These are phyloP conservation scores for Urosaurus nigricauda DNA, from an alignment of 2,797 vertebrate genomes.

Conservation along the genomic window DNA sequence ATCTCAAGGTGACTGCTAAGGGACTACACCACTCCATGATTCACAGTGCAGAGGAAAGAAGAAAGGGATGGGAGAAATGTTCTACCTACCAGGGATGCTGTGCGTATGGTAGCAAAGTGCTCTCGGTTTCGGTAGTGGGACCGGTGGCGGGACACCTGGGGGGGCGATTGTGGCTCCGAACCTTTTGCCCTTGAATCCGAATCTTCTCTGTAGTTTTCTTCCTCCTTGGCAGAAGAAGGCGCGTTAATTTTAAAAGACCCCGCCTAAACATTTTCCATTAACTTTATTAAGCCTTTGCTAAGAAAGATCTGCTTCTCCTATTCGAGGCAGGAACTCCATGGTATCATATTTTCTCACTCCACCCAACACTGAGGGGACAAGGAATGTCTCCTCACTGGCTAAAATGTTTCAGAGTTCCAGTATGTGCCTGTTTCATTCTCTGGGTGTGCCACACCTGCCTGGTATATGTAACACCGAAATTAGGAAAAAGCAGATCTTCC, in stretches of 20 bases:
- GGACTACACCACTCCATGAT: too few species aligned
- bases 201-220: slow-evolving; percentile 88
- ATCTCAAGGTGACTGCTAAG: neutral
- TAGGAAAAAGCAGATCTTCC: neutral
- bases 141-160: slow-evolving; percentile 92
- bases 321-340: neutral
- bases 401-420: too few species aligned
- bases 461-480: too few species aligned
- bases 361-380: too few species aligned
- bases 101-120: slow-evolving; percentile 99
- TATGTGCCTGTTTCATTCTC: neutral
- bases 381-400: too few species aligned
- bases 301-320: neutral
- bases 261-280: too few species aligned
- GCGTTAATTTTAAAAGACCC: neutral
- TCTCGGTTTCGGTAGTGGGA: slow-evolving; percentile 96
- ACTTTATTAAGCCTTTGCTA: too few species aligned
- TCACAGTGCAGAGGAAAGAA: too few species aligned
- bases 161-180: slow-evolving; percentile 90
- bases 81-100: slow-evolving; percentile 91
- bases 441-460: too few species aligned
- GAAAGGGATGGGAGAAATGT: too few species aligned
- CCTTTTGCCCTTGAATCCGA: slow-evolving; percentile 86
- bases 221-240: slow-evolving; percentile 83
- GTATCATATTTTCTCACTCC: neutral